Conservation (phyloP, 2,797 vertebrate species). For the Rhynchotus rufescens region DNA sequence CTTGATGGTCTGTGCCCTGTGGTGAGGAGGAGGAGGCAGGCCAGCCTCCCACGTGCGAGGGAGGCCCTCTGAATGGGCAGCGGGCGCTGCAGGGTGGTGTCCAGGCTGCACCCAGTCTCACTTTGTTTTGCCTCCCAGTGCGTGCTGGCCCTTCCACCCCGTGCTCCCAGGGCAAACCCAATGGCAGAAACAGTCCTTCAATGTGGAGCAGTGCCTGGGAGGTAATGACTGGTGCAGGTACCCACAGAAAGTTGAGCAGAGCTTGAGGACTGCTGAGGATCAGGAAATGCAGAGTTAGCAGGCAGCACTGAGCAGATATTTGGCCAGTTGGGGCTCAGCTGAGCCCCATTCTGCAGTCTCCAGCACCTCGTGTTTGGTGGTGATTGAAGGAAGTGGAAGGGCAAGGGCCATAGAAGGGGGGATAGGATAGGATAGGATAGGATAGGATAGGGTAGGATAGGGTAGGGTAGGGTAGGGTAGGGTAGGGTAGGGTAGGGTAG, state of each 20-base stretch:
- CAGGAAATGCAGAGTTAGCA: neutral
- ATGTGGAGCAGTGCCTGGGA: neutral
- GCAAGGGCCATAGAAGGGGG: neutral
- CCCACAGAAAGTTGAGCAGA: neutral
- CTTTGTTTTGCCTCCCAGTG: neutral
- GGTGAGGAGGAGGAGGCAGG: neutral
- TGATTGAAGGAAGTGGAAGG: neutral
- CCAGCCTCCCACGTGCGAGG: rapidly evolving
- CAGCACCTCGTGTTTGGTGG: neutral
- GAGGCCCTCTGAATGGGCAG: neutral
- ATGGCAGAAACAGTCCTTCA: neutral
- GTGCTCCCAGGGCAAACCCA: neutral
- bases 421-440: too few species aligned
- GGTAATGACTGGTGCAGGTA: neutral
- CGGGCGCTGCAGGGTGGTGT: rapidly evolving
- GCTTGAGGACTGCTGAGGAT: neutral
- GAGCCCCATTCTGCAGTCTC: neutral
- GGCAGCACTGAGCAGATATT: neutral
- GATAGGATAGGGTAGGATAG: too few species aligned
- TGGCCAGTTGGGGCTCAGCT: neutral
- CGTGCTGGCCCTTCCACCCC: neutral
- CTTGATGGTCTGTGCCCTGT: neutral
- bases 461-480: too few species aligned
- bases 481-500: too few species aligned
- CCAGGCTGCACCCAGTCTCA: neutral